These are phyloP conservation scores for Pituophis catenifer DNA, from an alignment of 2,113 vertebrate genomes.

Conservation along the genomic window DNA sequence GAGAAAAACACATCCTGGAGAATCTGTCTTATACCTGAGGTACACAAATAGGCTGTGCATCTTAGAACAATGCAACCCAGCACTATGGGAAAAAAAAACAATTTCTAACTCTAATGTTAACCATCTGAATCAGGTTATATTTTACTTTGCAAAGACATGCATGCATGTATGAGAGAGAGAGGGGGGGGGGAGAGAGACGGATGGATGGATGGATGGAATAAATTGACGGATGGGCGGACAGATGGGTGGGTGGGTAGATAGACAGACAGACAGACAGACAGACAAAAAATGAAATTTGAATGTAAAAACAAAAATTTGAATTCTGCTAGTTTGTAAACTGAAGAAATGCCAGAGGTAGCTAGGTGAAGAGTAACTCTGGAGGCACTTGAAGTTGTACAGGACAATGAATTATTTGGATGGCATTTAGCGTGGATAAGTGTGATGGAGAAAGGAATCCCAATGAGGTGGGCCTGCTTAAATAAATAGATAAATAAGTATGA, in stretches of 20 bases:
- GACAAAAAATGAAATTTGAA: neutral
- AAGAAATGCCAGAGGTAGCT: constrained; percentile 61
- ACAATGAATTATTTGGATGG: constrained; percentile 56
- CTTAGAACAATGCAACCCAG: neutral
- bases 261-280: neutral
- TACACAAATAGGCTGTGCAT: neutral
- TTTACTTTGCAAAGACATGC: neutral
- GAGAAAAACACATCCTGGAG: neutral
- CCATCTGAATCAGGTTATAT: neutral
- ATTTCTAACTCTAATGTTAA: neutral
- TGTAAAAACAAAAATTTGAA: neutral
- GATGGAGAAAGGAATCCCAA: neutral
- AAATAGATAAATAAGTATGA: neutral
- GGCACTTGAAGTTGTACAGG: constrained; percentile 50
- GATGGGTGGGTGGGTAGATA: fast-evolving
- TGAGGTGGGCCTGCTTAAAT: neutral
- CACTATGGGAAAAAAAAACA: neutral
- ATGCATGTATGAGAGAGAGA: too few species aligned
- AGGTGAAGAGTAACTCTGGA: constrained; percentile 57
- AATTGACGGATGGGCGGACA: too few species aligned
- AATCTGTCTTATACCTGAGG: neutral
- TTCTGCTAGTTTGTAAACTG: constrained; percentile 7
- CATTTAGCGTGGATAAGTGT: fast-evolving
- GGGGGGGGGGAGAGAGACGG: too few species aligned
- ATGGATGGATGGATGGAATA: too few species aligned